Percentiles rank a stretch among this genome's conserved stretches.
Evolutionary conservation across 2,797 vertebrate genomes (phyloP).

Genomic region (Halcyon chelicuti): DNA sequence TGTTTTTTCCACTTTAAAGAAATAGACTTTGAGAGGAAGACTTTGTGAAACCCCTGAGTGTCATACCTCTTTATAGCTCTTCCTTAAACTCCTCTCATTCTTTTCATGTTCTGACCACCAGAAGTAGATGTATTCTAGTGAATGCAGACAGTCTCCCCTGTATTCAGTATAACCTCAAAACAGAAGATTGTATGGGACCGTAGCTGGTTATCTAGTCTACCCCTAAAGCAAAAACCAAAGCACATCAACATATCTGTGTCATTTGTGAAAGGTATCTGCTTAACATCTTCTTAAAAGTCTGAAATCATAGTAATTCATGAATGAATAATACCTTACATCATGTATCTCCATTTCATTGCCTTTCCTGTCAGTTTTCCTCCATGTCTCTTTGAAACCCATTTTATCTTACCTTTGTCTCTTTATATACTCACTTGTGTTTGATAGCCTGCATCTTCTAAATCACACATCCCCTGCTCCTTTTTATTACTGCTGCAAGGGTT

Average conservation of each 20-base stretch:
- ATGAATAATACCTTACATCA: background rate
- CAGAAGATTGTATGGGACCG: background rate
- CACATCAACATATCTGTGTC: background rate
- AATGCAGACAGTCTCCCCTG: background rate
- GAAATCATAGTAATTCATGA: background rate
- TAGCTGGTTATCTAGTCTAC: background rate
- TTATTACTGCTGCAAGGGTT: background rate
- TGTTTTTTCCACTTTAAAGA: background rate
- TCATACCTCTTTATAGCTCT: background rate
- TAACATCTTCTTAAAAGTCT: background rate
- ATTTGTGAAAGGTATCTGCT: background rate
- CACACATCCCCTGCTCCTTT: background rate
- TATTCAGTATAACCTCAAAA: background rate
- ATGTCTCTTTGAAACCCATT: background rate
- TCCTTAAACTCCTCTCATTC: background rate
- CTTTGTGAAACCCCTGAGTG: background rate
- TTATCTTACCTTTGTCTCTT: background rate
- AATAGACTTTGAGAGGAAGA: background rate
- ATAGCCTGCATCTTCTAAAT: background rate
- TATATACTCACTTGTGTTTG: background rate
- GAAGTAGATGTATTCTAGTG: background rate
- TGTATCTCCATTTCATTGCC: background rate
- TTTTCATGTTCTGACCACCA: background rate
- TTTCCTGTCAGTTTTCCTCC: background rate
- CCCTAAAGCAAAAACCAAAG: background rate